Base-by-base conservation (phyloP, 2,888 invertebrate genomes). In the Pocota personata region DNA sequence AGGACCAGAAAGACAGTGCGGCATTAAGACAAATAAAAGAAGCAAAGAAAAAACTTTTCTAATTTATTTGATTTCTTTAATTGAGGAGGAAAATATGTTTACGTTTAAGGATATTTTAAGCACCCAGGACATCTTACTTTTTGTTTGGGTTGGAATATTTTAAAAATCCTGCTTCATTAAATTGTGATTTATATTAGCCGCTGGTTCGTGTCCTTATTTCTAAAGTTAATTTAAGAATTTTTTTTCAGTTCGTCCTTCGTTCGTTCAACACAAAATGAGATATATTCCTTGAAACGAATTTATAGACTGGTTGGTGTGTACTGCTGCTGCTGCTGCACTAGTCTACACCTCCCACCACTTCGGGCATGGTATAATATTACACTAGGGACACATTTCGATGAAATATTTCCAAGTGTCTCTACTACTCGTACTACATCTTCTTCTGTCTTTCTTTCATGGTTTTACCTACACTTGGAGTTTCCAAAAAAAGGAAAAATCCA, bases 381-480 rank as follows among this genome's bases (percentile, higher is more conserved):
- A 90, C 92, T 88, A 90, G 92, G 92, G 92, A 92, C 91, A 91
- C 92, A 92, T 92, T 92, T 92, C 91, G 92, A 92, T 92, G 92
- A 92, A 92, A 92, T 92, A 92, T 92, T 91, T 90, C 90, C 89
- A 91, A 91, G 91, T 91, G 91, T 91, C 91, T 91, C 91, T 91
- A 89, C 91, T 75, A 32, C 57, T 64, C 35, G 69, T 69, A 52
- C 48, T 79, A 84, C 48, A 76, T 86, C 80, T 86, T 80, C 76
- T 76, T 86, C 69, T 79, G 80, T 76, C 80, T 66, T 76, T 66
- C 60, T 84, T 40, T 50, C 66, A 73, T 55, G 62, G 43, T 67
- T 73, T 60, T 69, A 58, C 72, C 52, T 55, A 69, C 46, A 69
- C 60, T 76, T 66, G 60, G 64, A 37, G 32, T 60, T 80, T 52